phyloP scores from a whole-genome alignment of 2,888 invertebrate species.

The Cerceris ruficornis region DNA sequence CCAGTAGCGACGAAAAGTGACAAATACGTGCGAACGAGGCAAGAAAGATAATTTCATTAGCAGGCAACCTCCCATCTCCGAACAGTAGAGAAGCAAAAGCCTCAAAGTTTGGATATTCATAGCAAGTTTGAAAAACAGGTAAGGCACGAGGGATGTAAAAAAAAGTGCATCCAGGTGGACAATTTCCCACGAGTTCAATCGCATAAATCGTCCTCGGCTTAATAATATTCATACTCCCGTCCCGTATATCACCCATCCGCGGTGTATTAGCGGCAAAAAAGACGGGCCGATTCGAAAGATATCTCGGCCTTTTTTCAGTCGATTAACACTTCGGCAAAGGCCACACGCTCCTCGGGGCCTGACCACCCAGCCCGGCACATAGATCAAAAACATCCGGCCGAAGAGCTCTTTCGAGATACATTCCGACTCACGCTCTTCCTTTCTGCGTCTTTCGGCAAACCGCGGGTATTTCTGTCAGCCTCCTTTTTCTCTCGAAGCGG shows the following conservation, averaged over 20 bases:
- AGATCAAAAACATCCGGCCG: conserved; percentile 33
- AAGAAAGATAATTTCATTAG: no score
- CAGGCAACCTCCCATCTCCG: no score
- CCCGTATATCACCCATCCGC: not conserved
- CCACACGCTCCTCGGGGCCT: not conserved
- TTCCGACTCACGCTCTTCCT: conserved; percentile 5
- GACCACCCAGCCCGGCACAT: conserved; percentile 29
- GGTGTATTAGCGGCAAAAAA: not conserved
- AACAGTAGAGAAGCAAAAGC: no score
- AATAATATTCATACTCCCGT: conserved; percentile 14
- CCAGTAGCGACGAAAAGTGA: no score
- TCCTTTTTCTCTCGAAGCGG: conserved; percentile 5
- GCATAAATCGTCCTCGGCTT: conserved; percentile 2
- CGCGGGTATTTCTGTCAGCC: conserved; percentile 23
- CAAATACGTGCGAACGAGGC: no score
- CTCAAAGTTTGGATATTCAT: not conserved
- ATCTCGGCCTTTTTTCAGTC: conserved; percentile 13
- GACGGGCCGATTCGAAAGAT: not conserved
- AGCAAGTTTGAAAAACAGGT: not conserved
- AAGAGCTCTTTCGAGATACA: not conserved
- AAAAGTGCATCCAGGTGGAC: not conserved
- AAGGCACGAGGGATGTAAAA: not conserved
- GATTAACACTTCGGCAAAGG: conserved; percentile 14
- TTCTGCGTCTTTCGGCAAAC: conserved; percentile 10
- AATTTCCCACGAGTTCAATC: not conserved